Base-by-base conservation (phyloP, 2,797 vertebrate genomes). In the Urophycis tenuis region DNA sequence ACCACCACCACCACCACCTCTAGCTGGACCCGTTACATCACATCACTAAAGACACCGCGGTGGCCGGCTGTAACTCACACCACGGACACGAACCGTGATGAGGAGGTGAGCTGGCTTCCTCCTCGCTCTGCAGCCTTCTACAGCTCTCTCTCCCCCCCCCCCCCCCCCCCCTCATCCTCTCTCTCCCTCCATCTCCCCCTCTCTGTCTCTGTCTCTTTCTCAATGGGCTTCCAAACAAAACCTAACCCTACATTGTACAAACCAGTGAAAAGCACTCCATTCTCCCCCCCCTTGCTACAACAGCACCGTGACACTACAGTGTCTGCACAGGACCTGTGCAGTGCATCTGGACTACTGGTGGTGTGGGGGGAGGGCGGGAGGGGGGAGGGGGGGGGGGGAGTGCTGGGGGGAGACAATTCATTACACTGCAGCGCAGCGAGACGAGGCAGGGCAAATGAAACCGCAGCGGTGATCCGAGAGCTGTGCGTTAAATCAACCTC, bases 401-500 rank as follows among this genome's bases (percentile, higher is more conserved):
- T 1, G 35, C 7, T 6, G 35, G 35, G 39, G 39, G 81, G 25
- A 22, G 84, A 81, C 86, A 86, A 83, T 89, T 91, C 86, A 91
- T 92, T 89, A 90, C 82, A 53, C 82, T 17, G 78, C 86, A 72
- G 84, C 53, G 60, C 33, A 49, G 85, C 79, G 77, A 85, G 88
- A 88, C 85, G 88, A 41, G 88, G 81, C 83, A 76, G 77, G 81
- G 82, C 90, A 90, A 88, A 92, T 91, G 88, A 92, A 92, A 53
- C 53, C n/a, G 53, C 53, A 60, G 53, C 53, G 89, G 82, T 72
- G 86, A 73, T 76, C 34, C 9, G 79, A 64, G 82, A 75, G 81
- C 87, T 85, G 80, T 73, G 86, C 79, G 91, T 89, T 91, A 88
- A 91, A 91, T 87, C 89, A 86, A 84, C 53, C 53, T 2, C 53